Evolutionary conservation across 2,797 vertebrate species (phyloP).

Genomic region (Bovichtus diacanthus): DNA sequence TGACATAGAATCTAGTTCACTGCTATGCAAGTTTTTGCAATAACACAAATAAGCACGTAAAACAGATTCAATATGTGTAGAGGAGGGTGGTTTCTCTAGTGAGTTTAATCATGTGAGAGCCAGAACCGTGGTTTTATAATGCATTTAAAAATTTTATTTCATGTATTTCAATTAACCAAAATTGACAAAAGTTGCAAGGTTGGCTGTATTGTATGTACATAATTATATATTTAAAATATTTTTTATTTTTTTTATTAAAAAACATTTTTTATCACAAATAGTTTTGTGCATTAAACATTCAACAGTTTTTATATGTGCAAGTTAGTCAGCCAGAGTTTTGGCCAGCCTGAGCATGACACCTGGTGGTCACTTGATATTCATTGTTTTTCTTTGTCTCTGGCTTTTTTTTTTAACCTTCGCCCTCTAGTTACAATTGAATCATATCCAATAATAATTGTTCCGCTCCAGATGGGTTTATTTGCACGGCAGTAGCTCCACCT

Average conservation of each 20-base stretch:
- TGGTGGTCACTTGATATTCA: constrained; percentile 27
- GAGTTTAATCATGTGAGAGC: background rate
- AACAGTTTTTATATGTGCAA: background rate
- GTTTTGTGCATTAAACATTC: background rate
- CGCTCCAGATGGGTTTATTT: background rate
- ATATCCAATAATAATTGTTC: background rate
- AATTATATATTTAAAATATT: background rate
- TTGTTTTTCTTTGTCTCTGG: background rate
- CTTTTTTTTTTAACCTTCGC: background rate
- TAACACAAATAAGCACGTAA: background rate
- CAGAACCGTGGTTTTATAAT: background rate
- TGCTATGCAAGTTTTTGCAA: background rate
- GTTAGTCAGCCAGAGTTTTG: background rate
- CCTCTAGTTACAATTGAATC: background rate
- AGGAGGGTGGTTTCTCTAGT: background rate
- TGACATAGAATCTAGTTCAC: background rate
- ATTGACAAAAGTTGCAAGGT: background rate
- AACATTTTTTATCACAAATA: too few species aligned
- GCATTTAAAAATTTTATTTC: background rate
- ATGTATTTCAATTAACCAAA: background rate
- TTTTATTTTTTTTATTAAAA: background rate
- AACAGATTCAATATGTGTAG: background rate
- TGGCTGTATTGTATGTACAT: background rate
- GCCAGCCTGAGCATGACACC: constrained; percentile 39
- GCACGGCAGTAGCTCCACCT: background rate